Evolutionary conservation across 2,797 vertebrate species (phyloP), one percentile per base, ranked within the genome.

Genomic region (Pipistrellus pipistrellus): DNA sequence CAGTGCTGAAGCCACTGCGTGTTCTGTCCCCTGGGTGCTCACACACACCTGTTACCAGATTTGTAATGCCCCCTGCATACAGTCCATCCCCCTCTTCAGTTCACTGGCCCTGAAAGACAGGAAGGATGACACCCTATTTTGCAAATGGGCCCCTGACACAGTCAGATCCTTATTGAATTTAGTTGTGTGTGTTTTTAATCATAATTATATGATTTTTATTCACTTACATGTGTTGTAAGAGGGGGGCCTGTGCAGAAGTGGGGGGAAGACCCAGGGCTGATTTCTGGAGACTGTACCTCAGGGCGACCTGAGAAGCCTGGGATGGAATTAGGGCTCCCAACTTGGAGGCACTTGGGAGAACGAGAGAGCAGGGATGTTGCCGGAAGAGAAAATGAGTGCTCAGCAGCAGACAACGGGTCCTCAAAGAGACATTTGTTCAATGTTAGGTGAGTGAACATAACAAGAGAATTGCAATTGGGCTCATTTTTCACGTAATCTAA

Each of bases 401-500:
- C 8, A 9, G 44, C 59, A 83, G 85, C 59, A 83, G 88, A 93
- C 23, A 86, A 11, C 0, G 2, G 44, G 68, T 69, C 41, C 92
- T 92, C 86, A 46, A 85, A 81, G 93, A 81, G 81, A 86, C 55
- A 72, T 57, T 68, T 66, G 59, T 35, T 90, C 64, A 57, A 12
- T 44, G 44, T 82, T 78, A 71, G 86, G 46, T 59, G 77, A 83
- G 66, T 35, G 85, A 88, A 80, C 81, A 35, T 48, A 90, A 85
- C 23, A 41, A 32, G 64, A 90, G 44, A 76, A 83, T 86, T 94
- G 75, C 85, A 86, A 44, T 7, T 21, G 44, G 62, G 44, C 62
- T 93, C 62, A 48, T 92, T 95, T 94, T 93, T 84, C 96, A 92
- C 66, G 41, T 69, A 20, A 35, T 94, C 85, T 95, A 81, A 84